Conservation (phyloP, 2,888 invertebrate genomes). For the Vesta saturnalis region DNA sequence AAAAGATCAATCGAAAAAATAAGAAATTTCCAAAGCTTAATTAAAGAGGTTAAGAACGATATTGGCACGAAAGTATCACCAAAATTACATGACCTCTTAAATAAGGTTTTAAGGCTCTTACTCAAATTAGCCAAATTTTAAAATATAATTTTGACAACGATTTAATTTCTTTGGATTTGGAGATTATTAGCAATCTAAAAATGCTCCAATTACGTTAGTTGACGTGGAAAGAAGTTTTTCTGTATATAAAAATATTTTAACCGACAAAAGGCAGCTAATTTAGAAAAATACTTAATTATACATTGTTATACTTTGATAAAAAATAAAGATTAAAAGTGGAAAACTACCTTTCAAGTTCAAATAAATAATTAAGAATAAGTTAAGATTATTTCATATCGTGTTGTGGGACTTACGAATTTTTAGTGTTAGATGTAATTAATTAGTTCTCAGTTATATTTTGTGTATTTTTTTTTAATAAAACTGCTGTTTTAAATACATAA, state of each 20-base stretch:
- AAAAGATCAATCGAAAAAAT: not conserved
- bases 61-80: not conserved
- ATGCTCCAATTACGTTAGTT: no score
- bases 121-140: not conserved
- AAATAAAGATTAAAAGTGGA: not conserved
- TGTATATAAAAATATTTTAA: no score
- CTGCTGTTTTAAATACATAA: no score
- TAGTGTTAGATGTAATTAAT: no score
- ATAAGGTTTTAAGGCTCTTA: no score
- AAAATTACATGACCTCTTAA: not conserved
- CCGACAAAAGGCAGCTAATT: not conserved
- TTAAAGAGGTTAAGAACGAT: not conserved
- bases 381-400: not conserved
- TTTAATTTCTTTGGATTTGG: not conserved
- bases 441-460: not conserved
- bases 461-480: not conserved
- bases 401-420: not conserved
- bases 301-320: no score
- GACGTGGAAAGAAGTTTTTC: no score
- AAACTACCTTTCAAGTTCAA: not conserved
- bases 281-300: no score
- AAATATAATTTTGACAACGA: no score
- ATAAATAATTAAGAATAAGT: no score
- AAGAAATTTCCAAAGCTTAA: not conserved
- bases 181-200: slow-evolving; percentile 8